Conservation (phyloP, 2,888 invertebrate genomes). For the Hipparchia sbordonii region DNA sequence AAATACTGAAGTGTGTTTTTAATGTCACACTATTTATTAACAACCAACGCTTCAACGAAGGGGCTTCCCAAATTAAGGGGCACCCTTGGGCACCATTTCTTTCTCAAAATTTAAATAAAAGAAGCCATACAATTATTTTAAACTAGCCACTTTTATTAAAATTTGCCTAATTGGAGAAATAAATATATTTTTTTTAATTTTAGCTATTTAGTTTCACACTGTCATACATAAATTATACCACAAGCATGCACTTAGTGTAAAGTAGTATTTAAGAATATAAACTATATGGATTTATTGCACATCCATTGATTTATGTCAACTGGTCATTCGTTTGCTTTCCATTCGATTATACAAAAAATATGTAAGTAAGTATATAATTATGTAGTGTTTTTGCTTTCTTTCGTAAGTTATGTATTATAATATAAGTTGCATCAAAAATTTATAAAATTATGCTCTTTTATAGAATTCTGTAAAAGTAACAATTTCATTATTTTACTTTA, state of each 20-base stretch:
- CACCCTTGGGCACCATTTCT: background rate
- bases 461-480: slow-evolving; percentile 12
- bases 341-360: background rate
- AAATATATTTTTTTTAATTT: background rate
- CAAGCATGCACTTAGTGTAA: slow-evolving; percentile 28
- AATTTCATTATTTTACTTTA: slow-evolving; percentile 26
- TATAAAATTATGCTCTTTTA: slow-evolving; percentile 9
- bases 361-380: background rate
- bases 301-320: background rate
- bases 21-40: slow-evolving; percentile 2
- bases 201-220: background rate
- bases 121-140: background rate
- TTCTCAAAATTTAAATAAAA: background rate
- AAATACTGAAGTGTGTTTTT: slow-evolving; percentile 26
- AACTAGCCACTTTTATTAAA: background rate
- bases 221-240: slow-evolving; percentile 16
- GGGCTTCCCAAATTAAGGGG: background rate
- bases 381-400: background rate
- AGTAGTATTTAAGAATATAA: slow-evolving; percentile 22
- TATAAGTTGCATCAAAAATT: slow-evolving; percentile 8
- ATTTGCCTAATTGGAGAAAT: background rate
- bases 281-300: slow-evolving; percentile 32
- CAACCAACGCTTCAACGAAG: background rate
- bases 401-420: background rate
- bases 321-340: slow-evolving; percentile 13